phyloP scores from a whole-genome alignment of 2,797 vertebrate species.

The Apodemus agrarius region DNA sequence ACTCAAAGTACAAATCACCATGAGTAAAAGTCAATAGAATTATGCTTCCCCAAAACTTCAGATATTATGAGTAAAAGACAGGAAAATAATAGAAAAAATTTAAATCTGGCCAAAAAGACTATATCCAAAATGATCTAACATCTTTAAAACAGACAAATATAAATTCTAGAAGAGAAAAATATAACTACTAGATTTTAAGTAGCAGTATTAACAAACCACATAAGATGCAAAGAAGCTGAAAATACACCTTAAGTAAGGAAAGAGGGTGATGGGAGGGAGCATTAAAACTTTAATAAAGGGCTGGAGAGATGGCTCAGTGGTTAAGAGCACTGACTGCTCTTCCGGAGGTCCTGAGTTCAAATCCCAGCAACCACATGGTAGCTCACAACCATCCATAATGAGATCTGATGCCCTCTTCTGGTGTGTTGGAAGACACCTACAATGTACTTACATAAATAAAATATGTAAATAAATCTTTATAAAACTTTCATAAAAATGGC shows the following conservation, averaged over 20 bases:
- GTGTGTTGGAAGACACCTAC: no score
- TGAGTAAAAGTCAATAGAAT: not conserved
- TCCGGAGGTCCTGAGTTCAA: no score
- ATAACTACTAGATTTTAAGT: not conserved
- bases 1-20: not conserved
- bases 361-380: no score
- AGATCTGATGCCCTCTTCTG: no score
- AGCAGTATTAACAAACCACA: not conserved
- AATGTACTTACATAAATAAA: no score
- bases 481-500: not conserved
- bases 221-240: not conserved
- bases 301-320: no score
- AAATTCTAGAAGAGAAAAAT: not conserved
- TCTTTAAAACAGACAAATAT: not conserved
- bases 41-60: not conserved
- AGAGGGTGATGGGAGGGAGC: not conserved
- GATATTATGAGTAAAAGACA: not conserved
- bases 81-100: not conserved
- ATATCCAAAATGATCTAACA: not conserved
- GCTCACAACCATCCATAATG: no score
- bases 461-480: not conserved
- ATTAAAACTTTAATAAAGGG: not conserved
- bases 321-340: no score
- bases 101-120: not conserved
- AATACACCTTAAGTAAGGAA: not conserved